phyloP scores from a whole-genome alignment of 1,140 invertebrate genomes.

The Andricus grossulariae region DNA sequence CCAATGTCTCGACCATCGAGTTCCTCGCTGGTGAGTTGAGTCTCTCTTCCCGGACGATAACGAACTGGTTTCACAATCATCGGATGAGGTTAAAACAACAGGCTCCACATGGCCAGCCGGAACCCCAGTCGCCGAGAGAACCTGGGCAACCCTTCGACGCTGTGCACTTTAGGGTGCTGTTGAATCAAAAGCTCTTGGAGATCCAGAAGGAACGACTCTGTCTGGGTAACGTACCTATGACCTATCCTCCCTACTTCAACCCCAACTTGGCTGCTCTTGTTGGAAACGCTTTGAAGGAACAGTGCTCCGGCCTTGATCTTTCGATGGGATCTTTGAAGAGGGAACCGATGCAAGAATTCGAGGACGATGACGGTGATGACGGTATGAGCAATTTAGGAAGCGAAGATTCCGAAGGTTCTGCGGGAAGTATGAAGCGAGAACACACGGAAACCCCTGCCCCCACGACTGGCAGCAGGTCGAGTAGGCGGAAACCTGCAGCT shows the following conservation, averaged over 20 bases:
- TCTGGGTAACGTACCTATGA: constrained; percentile 82
- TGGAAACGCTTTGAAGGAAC: constrained; percentile 83
- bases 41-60: constrained; percentile 96
- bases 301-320: constrained; percentile 86
- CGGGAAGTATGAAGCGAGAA: constrained; percentile 75
- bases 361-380: constrained; percentile 85
- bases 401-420: constrained; percentile 81
- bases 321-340: constrained; percentile 87
- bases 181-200: constrained; percentile 91
- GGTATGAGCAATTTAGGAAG: constrained; percentile 86
- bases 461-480: constrained; percentile 78
- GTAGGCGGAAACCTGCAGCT: constrained; percentile 92
- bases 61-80: constrained; percentile 99
- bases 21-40: constrained; percentile 93
- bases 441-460: constrained; percentile 77
- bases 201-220: constrained; percentile 89
- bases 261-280: constrained; percentile 83
- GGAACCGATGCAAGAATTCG: constrained; percentile 82
- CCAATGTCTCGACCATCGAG: constrained; percentile 96
- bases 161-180: constrained; percentile 90
- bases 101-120: constrained; percentile 84
- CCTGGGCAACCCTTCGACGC: constrained; percentile 90
- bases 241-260: constrained; percentile 86
- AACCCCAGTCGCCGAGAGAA: constrained; percentile 82
- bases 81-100: constrained; percentile 97